Evolutionary conservation across 2,797 vertebrate genomes (phyloP), one percentile per base, ranked within the genome.

Genomic region (Gambelia wislizenii): DNA sequence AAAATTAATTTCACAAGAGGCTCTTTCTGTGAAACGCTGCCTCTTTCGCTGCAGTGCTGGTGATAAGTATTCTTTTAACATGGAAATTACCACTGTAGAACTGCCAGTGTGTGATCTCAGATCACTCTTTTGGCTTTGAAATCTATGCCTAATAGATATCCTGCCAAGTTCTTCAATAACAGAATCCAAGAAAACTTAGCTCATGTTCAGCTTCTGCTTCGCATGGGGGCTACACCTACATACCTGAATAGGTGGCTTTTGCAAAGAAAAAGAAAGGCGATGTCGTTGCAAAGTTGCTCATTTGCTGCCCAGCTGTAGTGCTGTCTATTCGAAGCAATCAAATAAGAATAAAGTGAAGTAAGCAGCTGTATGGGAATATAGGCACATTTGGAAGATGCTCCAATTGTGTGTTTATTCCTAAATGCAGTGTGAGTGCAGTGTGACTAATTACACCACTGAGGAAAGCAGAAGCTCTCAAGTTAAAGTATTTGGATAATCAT

Each of bases 401-500:
- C 90, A 95, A 89, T 94, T 94, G 92, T 92, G 94, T 95, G 83
- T 78, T 54, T 25, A 0, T 92, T 86, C 93, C 93, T 94, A 92
- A 96, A 95, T 93, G 96, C 95, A 95, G 96, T 94, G 95, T 94
- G 95, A 96, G 96, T 95, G 94, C 95, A 94, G 95, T 96, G 96
- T 96, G 97, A 96, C 96, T 97, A 97, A 97, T 97, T 96, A 96
- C 94, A 95, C 96, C 95, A 91, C 94, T 89, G 96, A 96, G 97
- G 95, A 93, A 95, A 96, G 96, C 96, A 96, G 96, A 96, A 95
- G 96, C 97, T 97, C 96, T 97, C 95, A 91, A 96, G 96, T 95
- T 96, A 95, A 96, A 97, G 96, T 96, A 96, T 97, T 97, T 96
- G 93, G 96, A 95, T 97, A 96, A 97, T 97, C 96, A 96, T 96